Conservation (phyloP, 2,113 vertebrate genomes). For the Lota lota region DNA sequence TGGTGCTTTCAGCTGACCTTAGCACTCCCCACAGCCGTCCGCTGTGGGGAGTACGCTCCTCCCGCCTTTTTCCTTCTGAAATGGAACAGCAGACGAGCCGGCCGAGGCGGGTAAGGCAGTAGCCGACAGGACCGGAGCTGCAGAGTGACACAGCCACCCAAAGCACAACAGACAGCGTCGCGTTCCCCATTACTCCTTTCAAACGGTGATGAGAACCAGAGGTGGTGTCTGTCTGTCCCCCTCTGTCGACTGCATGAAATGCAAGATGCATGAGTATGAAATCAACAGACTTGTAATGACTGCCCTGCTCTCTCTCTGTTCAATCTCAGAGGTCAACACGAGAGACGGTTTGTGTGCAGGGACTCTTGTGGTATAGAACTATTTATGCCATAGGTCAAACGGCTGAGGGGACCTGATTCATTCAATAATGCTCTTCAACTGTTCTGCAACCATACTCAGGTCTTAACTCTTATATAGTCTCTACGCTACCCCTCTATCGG, state of each 20-base stretch:
- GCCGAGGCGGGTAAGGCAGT: neutral
- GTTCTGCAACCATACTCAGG: neutral
- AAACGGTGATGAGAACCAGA: slow-evolving; percentile 57
- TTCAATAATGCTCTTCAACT: slow-evolving; percentile 37
- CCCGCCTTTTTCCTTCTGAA: neutral
- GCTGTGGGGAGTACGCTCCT: slow-evolving; percentile 7
- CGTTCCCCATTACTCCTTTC: slow-evolving; percentile 47
- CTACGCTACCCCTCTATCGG: neutral
- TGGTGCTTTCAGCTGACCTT: slow-evolving; percentile 1
- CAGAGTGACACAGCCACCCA: slow-evolving; percentile 59
- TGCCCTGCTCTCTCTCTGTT: slow-evolving; percentile 35
- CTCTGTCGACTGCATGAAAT: slow-evolving; percentile 51
- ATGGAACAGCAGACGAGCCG: neutral
- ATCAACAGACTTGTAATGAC: slow-evolving; percentile 44
- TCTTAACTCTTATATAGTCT: slow-evolving; percentile 5
- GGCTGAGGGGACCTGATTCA: slow-evolving; percentile 40
- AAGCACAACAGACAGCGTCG: slow-evolving; percentile 59
- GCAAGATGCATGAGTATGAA: slow-evolving; percentile 52
- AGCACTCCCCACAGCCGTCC: neutral
- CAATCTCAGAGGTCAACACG: slow-evolving; percentile 25
- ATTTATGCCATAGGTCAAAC: slow-evolving; percentile 27
- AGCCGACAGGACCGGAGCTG: slow-evolving; percentile 25
- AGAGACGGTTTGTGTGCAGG: too few relatives aligned
- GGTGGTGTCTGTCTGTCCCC: slow-evolving; percentile 3
- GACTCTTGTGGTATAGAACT: neutral